Conservation (phyloP, 2,888 invertebrate genomes). For the Orthosia gracilis region DNA sequence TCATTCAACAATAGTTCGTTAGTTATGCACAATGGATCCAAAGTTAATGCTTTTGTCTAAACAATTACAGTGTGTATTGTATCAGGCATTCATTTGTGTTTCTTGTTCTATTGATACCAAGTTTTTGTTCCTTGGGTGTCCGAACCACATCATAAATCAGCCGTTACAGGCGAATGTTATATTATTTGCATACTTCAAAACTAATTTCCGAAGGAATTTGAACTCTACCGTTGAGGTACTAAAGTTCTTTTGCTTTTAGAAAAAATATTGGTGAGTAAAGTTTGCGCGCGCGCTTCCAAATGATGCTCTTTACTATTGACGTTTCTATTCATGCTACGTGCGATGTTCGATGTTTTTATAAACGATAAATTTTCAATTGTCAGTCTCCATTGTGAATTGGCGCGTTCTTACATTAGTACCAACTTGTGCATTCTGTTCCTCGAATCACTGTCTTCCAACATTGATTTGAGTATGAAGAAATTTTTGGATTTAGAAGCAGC, state of each 20-base stretch:
- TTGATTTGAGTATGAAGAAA: neutral
- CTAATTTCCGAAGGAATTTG: constrained; percentile 60
- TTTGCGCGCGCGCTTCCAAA: constrained; percentile 81
- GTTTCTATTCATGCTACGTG: constrained; percentile 82
- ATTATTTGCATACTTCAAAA: constrained; percentile 67
- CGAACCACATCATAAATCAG: constrained; percentile 90
- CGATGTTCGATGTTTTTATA: constrained; percentile 85
- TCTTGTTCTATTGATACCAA: constrained; percentile 87
- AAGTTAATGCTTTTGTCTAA: constrained; percentile 85
- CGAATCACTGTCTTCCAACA: neutral
- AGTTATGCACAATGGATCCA: constrained; percentile 63
- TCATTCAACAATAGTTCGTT: constrained; percentile 53
- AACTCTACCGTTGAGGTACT: constrained; percentile 60
- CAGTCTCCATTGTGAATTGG: constrained; percentile 79
- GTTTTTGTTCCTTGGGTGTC: constrained; percentile 88
- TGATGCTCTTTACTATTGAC: constrained; percentile 84
- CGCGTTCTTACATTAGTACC: constrained; percentile 70
- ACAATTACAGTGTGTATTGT: constrained; percentile 90
- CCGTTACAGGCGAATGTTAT: constrained; percentile 75
- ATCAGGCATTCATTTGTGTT: constrained; percentile 88
- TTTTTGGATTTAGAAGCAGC: constrained; percentile 32
- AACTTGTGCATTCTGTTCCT: constrained; percentile 44
- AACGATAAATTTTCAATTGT: constrained; percentile 86
- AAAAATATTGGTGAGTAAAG: constrained; percentile 59
- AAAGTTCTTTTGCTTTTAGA: constrained; percentile 48